A percentile compares a stretch with the other conserved stretches of the same genome.
Evolutionary conservation across 2,888 invertebrate species (phyloP).

Genomic region (Octonoba sinensis): DNA sequence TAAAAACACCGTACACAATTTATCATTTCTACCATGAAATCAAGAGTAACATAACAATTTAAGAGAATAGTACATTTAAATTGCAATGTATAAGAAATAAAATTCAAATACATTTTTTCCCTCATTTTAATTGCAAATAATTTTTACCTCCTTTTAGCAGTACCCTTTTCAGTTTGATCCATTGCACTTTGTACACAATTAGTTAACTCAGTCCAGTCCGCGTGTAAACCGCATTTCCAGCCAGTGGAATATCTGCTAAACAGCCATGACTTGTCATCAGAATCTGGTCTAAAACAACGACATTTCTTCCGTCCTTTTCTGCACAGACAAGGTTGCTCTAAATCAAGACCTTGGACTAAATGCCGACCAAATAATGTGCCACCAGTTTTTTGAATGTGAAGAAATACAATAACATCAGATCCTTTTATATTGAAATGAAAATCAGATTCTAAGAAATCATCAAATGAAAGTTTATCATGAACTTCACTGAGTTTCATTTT

Average conservation of each 20-base stretch:
- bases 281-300: slow-evolving; percentile 68
- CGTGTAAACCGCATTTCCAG: slow-evolving; percentile 98
- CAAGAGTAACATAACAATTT: too few relatives aligned
- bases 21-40: too few relatives aligned
- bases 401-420: slow-evolving; percentile 96
- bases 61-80: too few relatives aligned
- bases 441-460: slow-evolving; percentile 52
- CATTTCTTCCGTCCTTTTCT: slow-evolving; percentile 67
- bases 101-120: too few relatives aligned
- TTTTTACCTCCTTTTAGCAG: slow-evolving; percentile 77
- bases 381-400: slow-evolving; percentile 99
- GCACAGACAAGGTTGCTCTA: slow-evolving; percentile 84
- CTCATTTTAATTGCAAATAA: neutral
- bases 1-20: too few relatives aligned
- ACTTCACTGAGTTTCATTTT: slow-evolving; percentile 20
- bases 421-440: slow-evolving; percentile 72
- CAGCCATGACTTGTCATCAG: slow-evolving; percentile 90
- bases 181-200: slow-evolving; percentile 91
- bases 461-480: slow-evolving; percentile 59
- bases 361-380: slow-evolving; percentile 97
- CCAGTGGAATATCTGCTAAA: slow-evolving; percentile 97
- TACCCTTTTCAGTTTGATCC: slow-evolving; percentile 88
- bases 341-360: slow-evolving; percentile 92
- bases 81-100: too few relatives aligned
- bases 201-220: slow-evolving; percentile 97